Base-by-base conservation (phyloP, 1,140 invertebrate species). In the Drusus annulatus region DNA sequence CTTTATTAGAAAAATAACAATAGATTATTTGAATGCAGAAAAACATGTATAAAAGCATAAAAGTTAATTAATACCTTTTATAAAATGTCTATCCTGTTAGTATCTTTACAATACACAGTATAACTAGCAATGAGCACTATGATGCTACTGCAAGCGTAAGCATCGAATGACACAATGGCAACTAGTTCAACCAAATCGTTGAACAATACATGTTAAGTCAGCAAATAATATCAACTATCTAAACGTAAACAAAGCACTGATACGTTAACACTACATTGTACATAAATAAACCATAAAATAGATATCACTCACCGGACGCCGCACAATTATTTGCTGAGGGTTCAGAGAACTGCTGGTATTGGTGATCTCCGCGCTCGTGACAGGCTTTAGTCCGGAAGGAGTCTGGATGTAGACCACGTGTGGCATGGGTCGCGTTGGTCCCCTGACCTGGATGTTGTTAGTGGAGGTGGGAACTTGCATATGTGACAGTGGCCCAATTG, bases 371-470 rank as follows among this genome's bases (percentile, higher is more conserved):
- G 88, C 86, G 54, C 86, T 88, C 0, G 86, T 85, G 5, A 89
- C 87, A 13, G 88, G 87, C 78, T 90, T 90, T 69, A 89, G 80
- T 8, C 88, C 88, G 17, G 86, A 86, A 7, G 87, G 86, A 4
- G 88, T 89, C 78, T 90, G 88, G 62, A 90, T 89, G 80, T 89
- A 90, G 28, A 90, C 87, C 74, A 90, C 87, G 83, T 88, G 88
- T n/a, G 77, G 88, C 76, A 89, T 80, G 15, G 84, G 65, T 62
- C 89, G 85, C 0, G 85, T 81, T 5, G 85, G 79, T 19, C 86
- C 86, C 69, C 88, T 76, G n/a, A 89, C 77, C 76, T 87, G 86
- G 19, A 89, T 86, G 50, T 84, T 73, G 23, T 63, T 77, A 23
- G 10, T 58, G 2, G 80, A 45, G 25, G 45, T 10, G 5, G 71